These are phyloP conservation scores for Archocentrus centrarchus DNA, from an alignment of 2,113 vertebrate genomes.

Conservation along the genomic window DNA sequence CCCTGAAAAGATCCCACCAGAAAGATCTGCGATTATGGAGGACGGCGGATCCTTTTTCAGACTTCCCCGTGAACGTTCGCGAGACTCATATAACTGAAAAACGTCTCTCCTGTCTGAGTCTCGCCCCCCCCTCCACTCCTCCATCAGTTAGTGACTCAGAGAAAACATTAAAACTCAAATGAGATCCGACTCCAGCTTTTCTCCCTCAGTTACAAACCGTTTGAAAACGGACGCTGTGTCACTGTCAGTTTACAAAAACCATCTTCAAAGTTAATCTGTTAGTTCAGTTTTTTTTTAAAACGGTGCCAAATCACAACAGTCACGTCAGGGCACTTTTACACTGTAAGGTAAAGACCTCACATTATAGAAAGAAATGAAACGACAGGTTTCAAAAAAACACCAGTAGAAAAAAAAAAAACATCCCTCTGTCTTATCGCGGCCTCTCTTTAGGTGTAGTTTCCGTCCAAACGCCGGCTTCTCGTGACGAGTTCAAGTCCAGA, in stretches of 20 bases:
- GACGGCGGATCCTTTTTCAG: not conserved
- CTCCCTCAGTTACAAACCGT: not conserved
- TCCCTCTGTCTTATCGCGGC: not conserved
- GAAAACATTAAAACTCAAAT: not conserved
- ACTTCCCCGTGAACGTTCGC: fast-evolving
- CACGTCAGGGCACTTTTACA: not conserved
- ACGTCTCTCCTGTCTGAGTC: too few relatives aligned
- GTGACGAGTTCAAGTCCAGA: not conserved
- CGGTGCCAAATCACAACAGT: not conserved
- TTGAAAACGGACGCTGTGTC: not conserved
- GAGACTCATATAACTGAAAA: not conserved
- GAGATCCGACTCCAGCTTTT: not conserved
- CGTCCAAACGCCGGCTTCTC: not conserved
- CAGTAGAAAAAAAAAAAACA: conserved; percentile 11
- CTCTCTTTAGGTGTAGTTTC: not conserved
- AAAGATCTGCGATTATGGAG: not conserved
- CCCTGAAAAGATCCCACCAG: not conserved
- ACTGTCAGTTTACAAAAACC: not conserved
- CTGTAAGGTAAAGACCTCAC: not conserved
- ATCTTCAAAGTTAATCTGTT: not conserved
- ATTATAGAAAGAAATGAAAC: not conserved
- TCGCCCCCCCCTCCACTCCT: not conserved
- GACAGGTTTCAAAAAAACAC: not conserved
- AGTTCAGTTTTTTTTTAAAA: not conserved
- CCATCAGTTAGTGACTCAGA: not conserved